A percentile compares a stretch with the other conserved stretches of the same genome.
phyloP scores from a whole-genome alignment of 2,888 invertebrate species.

The Mythimna impura region DNA sequence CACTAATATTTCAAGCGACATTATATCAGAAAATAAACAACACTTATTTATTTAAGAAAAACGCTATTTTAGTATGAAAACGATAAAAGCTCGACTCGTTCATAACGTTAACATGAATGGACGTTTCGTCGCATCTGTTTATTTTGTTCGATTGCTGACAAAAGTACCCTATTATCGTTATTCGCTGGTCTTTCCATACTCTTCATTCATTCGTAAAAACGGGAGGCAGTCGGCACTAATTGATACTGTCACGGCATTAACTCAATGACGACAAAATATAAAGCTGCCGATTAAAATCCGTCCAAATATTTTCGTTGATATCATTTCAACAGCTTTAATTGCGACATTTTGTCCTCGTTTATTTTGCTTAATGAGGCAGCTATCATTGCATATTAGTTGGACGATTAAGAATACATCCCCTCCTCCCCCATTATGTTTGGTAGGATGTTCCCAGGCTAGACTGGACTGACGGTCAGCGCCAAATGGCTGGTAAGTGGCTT shows the following conservation, averaged over 20 bases:
- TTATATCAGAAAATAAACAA: conserved; percentile 12
- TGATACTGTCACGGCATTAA: conserved; percentile 65
- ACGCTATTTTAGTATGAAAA: conserved; percentile 11
- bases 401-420: background rate
- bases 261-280: conserved; percentile 53
- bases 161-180: conserved; percentile 46
- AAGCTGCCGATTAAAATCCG: conserved; percentile 44
- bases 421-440: background rate
- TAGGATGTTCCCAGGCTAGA: background rate
- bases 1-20: conserved; percentile 10
- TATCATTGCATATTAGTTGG: background rate
- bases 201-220: conserved; percentile 47
- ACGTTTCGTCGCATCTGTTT: conserved; percentile 33
- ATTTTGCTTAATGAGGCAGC: conserved; percentile 1
- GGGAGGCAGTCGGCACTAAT: conserved; percentile 55
- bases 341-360: conserved; percentile 8
- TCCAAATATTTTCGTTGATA: conserved; percentile 30
- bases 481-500: background rate
- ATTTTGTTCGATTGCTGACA: conserved; percentile 39
- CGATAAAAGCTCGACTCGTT: conserved; percentile 9
- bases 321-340: conserved; percentile 24
- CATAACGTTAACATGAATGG: conserved; percentile 30
- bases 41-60: conserved; percentile 25
- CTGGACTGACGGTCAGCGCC: background rate
- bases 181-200: conserved; percentile 17